These are phyloP conservation scores for Sceliomorpha sp. DNA, from an alignment of 2,888 invertebrate genomes.

Conservation along the genomic window DNA sequence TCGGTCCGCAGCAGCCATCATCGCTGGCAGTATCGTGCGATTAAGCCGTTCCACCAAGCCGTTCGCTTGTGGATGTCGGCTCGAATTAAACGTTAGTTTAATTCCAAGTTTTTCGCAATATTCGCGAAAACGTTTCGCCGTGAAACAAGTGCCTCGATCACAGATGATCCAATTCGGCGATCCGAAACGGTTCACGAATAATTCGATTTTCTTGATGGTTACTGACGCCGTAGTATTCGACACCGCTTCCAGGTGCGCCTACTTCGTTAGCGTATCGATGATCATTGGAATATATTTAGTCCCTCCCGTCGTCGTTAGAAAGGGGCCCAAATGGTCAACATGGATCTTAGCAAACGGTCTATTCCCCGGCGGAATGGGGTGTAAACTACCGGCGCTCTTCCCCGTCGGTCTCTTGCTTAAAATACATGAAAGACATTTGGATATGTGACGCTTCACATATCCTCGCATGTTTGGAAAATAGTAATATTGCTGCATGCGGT, in stretches of 20 bases:
- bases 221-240: too few species aligned
- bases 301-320: not conserved
- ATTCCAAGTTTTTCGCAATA: constrained; percentile 7
- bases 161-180: not conserved
- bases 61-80: constrained; percentile 18
- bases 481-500: constrained; percentile 34
- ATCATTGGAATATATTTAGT: not conserved
- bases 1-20: not conserved
- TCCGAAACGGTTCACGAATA: too few species aligned
- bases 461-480: constrained; percentile 49
- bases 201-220: too few species aligned
- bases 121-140: not conserved
- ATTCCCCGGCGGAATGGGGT: not conserved
- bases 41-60: constrained; percentile 5
- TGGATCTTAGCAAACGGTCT: not conserved
- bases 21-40: not conserved
- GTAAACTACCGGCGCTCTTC: not conserved
- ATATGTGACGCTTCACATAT: constrained; percentile 50
- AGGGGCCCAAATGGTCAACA: constrained; percentile 2
- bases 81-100: constrained; percentile 7
- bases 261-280: not conserved
- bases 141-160: constrained; percentile 8
- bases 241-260: too few species aligned
- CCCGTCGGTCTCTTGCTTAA: not conserved
- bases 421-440: constrained; percentile 49